Evolutionary conservation across 2,888 invertebrate genomes (phyloP), one percentile per base, ranked within the genome.

Genomic region (Pycnomerus fuliginosus): DNA sequence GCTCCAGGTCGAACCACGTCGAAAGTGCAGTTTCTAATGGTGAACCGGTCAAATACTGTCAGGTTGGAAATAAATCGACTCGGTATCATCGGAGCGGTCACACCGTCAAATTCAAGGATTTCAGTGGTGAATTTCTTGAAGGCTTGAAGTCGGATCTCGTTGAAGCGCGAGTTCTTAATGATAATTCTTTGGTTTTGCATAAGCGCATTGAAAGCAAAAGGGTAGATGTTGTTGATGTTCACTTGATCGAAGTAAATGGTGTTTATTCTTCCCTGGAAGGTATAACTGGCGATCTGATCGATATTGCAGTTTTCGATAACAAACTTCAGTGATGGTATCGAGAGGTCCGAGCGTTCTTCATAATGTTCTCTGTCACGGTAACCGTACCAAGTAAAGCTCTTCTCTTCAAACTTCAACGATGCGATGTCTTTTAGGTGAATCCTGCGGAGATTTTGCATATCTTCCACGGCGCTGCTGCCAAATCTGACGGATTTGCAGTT

Each of bases 41-140:
- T 74, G 52, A 90, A 80, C 42, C 79, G 75, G 57, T 83, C 76
- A 35, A 76, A 76, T 23, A 90, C 82, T 58, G 83, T 84, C 32
- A 90, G 73, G 58, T 90, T 87, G 42, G 85, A 85, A 64, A 89
- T 78, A 42, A 83, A 79, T 47, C 85, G 77, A 55, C 87, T 87
- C 2, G 87, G 86, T 44, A 88, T 67, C 34, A 73, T 64, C 1
- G 74, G 74, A 16, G 87, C 78, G 7, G 63, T 71, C 13, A 84
- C 81, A 2, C 84, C 82, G 25, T 76, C 75, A 34, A 90, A 69
- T 51, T 80, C 74, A 50, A 90, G 76, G 52, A 80, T 79, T 20
- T 79, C 77, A 0, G 85, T 80, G 15, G 82, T 79, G 62, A 90
- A 87, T 70, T 87, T 87, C 62, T 89, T 90, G 61, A 90, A 88